These are phyloP conservation scores for Bostrychus sinensis DNA, from an alignment of 2,113 vertebrate species.

Conservation along the genomic window DNA sequence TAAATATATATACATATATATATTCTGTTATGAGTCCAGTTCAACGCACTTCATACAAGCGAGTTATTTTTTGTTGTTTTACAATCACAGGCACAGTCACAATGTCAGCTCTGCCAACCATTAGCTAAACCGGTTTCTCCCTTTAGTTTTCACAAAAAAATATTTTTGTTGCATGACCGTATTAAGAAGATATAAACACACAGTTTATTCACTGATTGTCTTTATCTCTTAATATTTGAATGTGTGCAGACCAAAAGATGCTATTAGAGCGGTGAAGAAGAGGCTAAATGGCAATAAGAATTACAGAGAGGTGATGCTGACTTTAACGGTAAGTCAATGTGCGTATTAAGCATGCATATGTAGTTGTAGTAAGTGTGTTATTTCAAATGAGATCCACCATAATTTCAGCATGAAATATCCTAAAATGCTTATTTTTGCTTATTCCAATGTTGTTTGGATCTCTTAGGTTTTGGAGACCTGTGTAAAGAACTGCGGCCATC, in stretches of 20 bases:
- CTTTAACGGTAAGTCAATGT: slow-evolving; percentile 87
- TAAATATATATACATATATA: slow-evolving; percentile 6
- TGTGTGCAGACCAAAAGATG: slow-evolving; percentile 91
- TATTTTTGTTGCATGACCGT: too few species aligned
- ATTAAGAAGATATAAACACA: too few species aligned
- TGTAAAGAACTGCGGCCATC: slow-evolving; percentile 99
- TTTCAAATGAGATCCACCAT: background rate
- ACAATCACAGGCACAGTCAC: background rate
- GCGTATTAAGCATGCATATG: too few species aligned
- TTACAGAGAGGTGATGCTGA: slow-evolving; percentile 97
- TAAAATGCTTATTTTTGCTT: background rate
- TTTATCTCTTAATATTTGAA: background rate
- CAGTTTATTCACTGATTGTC: too few species aligned
- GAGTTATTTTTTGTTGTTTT: slow-evolving; percentile 44
- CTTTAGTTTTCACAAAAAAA: too few species aligned
- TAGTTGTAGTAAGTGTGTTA: background rate
- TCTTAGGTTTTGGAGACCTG: slow-evolving; percentile 94
- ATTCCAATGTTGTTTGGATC: background rate
- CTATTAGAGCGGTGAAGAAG: slow-evolving; percentile 95
- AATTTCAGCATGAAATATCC: background rate
- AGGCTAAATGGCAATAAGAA: slow-evolving; percentile 95
- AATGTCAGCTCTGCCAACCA: too few species aligned
- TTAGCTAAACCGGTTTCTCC: too few species aligned
- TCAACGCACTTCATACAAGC: background rate
- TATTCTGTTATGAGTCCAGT: background rate